Conservation (phyloP, 2,797 vertebrate genomes). For the Peromyscus aztecus region DNA sequence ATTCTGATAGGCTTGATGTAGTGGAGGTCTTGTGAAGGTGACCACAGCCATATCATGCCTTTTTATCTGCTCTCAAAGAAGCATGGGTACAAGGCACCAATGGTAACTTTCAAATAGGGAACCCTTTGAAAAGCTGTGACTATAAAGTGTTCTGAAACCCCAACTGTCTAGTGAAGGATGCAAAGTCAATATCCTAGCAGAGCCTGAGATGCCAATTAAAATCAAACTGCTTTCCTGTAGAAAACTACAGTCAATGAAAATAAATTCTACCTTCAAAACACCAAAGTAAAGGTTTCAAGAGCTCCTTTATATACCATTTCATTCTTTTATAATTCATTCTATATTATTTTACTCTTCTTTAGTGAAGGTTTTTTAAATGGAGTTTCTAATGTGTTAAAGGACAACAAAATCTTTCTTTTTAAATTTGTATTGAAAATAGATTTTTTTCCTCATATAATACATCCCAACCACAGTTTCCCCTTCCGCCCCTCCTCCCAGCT, state of each 20-base stretch:
- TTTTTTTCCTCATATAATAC: not conserved
- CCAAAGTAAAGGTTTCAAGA: not conserved
- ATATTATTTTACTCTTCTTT: not conserved
- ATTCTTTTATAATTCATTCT: constrained; percentile 31
- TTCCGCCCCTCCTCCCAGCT: not conserved
- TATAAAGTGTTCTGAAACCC: not conserved
- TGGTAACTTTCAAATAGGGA: not conserved
- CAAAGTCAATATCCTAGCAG: not conserved
- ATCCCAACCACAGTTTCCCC: not conserved
- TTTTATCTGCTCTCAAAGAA: not conserved
- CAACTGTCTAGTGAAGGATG: not conserved
- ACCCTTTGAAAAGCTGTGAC: not conserved
- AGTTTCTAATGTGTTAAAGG: constrained; percentile 8
- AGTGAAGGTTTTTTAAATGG: constrained; percentile 50
- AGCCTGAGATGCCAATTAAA: not conserved
- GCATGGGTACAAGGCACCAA: not conserved
- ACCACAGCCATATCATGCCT: not conserved
- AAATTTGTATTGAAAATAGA: not conserved
- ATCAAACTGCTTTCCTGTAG: not conserved
- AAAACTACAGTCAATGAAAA: not conserved
- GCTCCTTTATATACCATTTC: not conserved
- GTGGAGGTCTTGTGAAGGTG: not conserved
- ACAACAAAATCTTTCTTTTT: not conserved
- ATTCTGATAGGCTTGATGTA: not conserved
- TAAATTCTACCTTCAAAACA: not conserved